Evolutionary conservation across 2,888 invertebrate genomes (phyloP), one percentile per base, ranked within the genome.

Genomic region (Argyra leucocephala): DNA sequence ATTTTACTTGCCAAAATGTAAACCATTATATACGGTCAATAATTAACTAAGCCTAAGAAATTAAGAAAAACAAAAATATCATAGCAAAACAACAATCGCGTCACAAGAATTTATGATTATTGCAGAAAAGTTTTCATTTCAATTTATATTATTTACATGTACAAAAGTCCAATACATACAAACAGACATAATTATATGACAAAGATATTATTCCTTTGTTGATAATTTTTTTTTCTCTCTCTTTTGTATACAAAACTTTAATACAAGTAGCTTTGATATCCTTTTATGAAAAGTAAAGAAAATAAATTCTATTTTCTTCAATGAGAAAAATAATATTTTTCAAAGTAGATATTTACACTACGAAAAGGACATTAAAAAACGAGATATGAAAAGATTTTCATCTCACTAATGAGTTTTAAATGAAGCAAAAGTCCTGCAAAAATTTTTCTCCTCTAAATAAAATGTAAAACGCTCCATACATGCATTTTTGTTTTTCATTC

Each of bases 371-470:
- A 48, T 48, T 48, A 12, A 48, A n/a, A 48, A 48, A 48, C 15
- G 5, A 48, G 18, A 48, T 48, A 48, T 48, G 48, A 48, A 48
- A 18, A 48, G 48, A 48, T 48, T 48, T 48, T 48, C 48, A 48
- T 48, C 48, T 48, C 15, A 48, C 48, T 48, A 48, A 48, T 48
- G 48, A 48, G 48, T 48, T 48, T 48, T 48, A 48, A 48, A 48
- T 48, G 48, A 48, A 48, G 48, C 48, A 48, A 48, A 48, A 48
- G 18, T 48, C 18, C 18, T 18, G 18, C 6, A n/a, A 48, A 48
- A 48, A 48, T 31, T 31, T 31, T 7, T 31, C 10, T 31, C 31
- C 31, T 31, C 31, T 7, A 31, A 31, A 31, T 31, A 31, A 31
- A 31, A 31, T 31, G 31, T 31, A 31, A 31, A 31, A 7, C 6